Evolutionary conservation across 2,113 vertebrate genomes (phyloP), one percentile per base, ranked within the genome.

Genomic region (Heteronetta atricapilla): DNA sequence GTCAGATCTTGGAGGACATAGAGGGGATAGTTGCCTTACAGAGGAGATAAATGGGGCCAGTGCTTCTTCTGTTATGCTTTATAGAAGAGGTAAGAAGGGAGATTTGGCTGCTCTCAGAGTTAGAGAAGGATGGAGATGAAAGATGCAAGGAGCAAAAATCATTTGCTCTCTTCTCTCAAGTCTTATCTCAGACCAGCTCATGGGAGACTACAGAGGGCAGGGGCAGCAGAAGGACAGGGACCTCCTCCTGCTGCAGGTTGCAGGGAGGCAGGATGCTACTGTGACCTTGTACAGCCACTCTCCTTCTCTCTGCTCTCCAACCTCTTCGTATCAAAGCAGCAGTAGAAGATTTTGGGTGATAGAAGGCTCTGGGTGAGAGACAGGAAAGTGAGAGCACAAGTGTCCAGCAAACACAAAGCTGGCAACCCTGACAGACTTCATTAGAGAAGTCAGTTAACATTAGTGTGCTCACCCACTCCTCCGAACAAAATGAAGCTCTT

Each of bases 281-380:
- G 4, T 14, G 18, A 6, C 22, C 34, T 50, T 23, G 31, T 40
- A 36, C 17, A 29, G 44, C 31, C 31, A 4, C 10, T 50, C 11
- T n/a, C 25, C 20, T 18, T 29, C 17, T 56, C 25, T 40, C 0
- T n/a, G 7, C 33, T 87, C 16, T 9, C 36, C 50, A 56, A 31
- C 10, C 25, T 40, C 53, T 31, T 52, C n/a, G 53, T 20, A 3
- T 1, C 8, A 11, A 4, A 22, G 38, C 34, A 56, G 59, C 46
- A 33, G 7, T 0, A 3, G 46, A 48, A 48, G 46, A 48, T 22
- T 48, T 11, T 48, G 46, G 46, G 46, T 48, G 46, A 48, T 48
- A 48, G 46, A 48, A 64, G 63, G 42, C 8, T 13, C 25, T 44
- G 16, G 0, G 53, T 33, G 62, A 25, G 31, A 12, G 0, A 0